Conservation (phyloP, 2,888 invertebrate species). For the Julus scanicus region DNA sequence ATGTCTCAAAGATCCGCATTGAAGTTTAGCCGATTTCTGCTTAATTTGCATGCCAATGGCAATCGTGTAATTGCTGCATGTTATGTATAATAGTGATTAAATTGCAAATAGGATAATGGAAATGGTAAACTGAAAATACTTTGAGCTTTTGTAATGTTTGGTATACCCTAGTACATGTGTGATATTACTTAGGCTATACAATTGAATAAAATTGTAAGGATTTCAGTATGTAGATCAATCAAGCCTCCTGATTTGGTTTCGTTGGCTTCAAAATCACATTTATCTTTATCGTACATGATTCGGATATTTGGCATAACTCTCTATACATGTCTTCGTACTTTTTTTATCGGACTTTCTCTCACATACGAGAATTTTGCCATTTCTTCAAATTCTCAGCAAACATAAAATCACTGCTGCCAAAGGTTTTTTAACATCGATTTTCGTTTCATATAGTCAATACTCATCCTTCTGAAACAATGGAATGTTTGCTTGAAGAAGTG, state of each 20-base stretch:
- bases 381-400: neutral
- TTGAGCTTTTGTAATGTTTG: neutral
- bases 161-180: neutral
- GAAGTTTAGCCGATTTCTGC: neutral
- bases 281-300: neutral
- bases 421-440: slow-evolving; percentile 4
- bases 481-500: neutral
- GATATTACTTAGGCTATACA: neutral
- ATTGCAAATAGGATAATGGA: slow-evolving; percentile 8
- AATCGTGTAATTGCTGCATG: neutral
- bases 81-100: slow-evolving; percentile 10
- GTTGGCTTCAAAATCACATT: neutral
- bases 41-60: slow-evolving; percentile 14
- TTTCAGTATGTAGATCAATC: neutral
- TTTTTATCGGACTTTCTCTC: neutral
- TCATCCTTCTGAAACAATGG: neutral
- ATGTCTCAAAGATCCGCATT: neutral
- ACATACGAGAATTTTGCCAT: neutral
- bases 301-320: neutral
- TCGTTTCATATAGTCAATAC: neutral
- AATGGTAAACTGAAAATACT: neutral
- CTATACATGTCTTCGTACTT: neutral
- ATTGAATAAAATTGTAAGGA: too few relatives aligned
- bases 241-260: neutral
- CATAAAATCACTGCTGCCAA: neutral